Conservation (phyloP, 1,140 invertebrate genomes). For the Aricia agestis region DNA sequence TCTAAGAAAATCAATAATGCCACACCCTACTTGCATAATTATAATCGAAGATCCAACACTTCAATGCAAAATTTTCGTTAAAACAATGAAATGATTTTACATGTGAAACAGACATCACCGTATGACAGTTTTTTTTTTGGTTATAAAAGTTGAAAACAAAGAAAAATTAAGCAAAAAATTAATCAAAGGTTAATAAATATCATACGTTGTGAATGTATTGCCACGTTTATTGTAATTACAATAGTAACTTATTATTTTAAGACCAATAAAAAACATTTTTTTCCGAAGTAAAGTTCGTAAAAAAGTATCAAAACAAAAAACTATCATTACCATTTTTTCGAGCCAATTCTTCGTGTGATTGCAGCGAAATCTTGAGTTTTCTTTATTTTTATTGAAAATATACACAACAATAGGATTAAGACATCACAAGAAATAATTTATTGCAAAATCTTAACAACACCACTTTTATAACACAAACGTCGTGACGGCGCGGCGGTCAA, state of each 20-base stretch:
- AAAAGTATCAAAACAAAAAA: constrained; percentile 77
- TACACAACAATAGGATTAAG: constrained; percentile 30
- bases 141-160: constrained; percentile 73
- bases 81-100: constrained; percentile 54
- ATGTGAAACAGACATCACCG: constrained; percentile 59
- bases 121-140: constrained; percentile 71
- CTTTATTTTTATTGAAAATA: not conserved
- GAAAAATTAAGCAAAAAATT: constrained; percentile 61
- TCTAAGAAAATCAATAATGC: constrained; percentile 76
- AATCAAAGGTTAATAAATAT: constrained; percentile 30
- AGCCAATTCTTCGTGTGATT: constrained; percentile 40
- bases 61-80: constrained; percentile 34
- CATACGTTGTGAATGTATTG: not conserved
- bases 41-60: constrained; percentile 37
- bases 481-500: constrained; percentile 71
- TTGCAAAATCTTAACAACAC: constrained; percentile 45
- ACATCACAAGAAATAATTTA: constrained; percentile 38
- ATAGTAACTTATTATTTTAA: not conserved
- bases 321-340: constrained; percentile 74
- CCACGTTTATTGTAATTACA: not conserved
- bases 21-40: constrained; percentile 76
- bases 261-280: constrained; percentile 36
- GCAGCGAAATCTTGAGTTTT: constrained; percentile 18
- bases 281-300: constrained; percentile 62
- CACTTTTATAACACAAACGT: constrained; percentile 59